Conservation (phyloP, 2,113 vertebrate species). For the Leuciscus idus region DNA sequence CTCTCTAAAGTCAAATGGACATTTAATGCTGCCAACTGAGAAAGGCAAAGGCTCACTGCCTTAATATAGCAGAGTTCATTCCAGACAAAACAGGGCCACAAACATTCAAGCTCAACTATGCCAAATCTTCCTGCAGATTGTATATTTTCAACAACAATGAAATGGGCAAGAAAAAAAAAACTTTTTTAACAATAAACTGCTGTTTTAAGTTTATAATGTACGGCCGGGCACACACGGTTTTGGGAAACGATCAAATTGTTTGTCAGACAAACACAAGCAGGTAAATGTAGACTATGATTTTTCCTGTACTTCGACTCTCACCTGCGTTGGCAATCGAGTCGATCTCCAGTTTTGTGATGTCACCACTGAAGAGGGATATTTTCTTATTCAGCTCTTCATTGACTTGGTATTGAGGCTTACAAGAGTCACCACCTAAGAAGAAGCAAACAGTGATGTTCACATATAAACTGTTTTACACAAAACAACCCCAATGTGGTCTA, state of each 20-base stretch:
- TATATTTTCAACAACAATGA: background rate
- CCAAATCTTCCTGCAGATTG: background rate
- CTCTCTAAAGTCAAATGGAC: background rate
- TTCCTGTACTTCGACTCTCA: conserved; percentile 56
- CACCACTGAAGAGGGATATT: conserved; percentile 82
- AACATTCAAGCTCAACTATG: background rate
- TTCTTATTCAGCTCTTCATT: conserved; percentile 79
- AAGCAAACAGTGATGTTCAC: background rate
- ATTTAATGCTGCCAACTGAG: background rate
- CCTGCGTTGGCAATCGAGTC: conserved; percentile 87
- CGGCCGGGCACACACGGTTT: background rate
- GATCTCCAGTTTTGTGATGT: conserved; percentile 89
- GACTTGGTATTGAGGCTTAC: conserved; percentile 48
- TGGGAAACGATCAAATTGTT: background rate
- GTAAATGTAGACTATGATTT: background rate
- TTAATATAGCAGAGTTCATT: background rate
- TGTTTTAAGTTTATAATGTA: conserved; percentile 12
- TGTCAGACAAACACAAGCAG: background rate
- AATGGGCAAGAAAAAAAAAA: background rate
- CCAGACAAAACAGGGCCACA: background rate
- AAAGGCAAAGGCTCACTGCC: background rate
- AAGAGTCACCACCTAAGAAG: conserved; percentile 48
- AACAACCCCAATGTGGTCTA: background rate
- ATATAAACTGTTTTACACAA: background rate
- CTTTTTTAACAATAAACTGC: background rate